These are phyloP conservation scores for Lathronympha strigana DNA, from an alignment of 2,888 invertebrate genomes.

Conservation along the genomic window DNA sequence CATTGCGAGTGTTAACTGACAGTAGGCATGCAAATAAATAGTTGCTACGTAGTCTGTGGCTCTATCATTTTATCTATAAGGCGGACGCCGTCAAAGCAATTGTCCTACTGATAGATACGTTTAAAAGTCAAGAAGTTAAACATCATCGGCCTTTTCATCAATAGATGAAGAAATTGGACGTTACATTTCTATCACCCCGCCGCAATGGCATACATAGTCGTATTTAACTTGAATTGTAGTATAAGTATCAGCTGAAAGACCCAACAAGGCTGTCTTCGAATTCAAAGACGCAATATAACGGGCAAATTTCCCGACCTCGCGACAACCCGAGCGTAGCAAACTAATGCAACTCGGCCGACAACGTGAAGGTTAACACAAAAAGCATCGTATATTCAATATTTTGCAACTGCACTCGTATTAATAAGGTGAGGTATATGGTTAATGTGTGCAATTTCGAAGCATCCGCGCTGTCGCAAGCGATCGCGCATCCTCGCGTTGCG, in stretches of 20 bases:
- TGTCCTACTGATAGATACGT: too few species aligned
- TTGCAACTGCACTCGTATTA: constrained; percentile 80
- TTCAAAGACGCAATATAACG: constrained; percentile 41
- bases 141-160: too few species aligned
- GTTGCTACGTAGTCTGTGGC: not conserved
- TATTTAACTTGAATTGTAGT: constrained; percentile 18
- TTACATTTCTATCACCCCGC: not conserved
- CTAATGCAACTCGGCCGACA: constrained; percentile 77
- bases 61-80: not conserved
- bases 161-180: too few species aligned
- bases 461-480: constrained; percentile 80
- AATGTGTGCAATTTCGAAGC: constrained; percentile 74
- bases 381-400: constrained; percentile 73
- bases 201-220: not conserved
- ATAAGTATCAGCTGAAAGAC: constrained; percentile 44
- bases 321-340: constrained; percentile 76
- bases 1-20: not conserved
- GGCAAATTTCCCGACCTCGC: constrained; percentile 71
- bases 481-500: constrained; percentile 79
- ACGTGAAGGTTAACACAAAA: constrained; percentile 77
- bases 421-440: constrained; percentile 70
- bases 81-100: too few species aligned
- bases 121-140: too few species aligned
- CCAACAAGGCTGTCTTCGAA: constrained; percentile 45
- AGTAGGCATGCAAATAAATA: not conserved